Conservation (phyloP, 2,888 invertebrate genomes). For the Lithodes maja region DNA sequence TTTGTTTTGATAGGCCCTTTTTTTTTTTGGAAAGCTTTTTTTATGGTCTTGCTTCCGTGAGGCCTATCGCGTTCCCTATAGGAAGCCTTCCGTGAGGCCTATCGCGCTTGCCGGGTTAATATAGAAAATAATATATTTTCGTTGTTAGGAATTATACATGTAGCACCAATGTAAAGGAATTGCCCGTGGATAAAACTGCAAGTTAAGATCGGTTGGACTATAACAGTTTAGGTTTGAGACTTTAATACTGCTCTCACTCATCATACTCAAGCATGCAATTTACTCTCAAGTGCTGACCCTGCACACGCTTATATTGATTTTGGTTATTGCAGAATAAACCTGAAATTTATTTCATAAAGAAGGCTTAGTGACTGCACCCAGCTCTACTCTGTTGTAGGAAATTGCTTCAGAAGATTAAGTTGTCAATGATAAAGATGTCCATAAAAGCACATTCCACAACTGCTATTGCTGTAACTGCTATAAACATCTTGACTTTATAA, state of each 20-base stretch:
- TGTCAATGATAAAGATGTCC: conserved; percentile 37
- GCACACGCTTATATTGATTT: conserved; percentile 15
- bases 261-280: conserved; percentile 49
- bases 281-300: conserved; percentile 39
- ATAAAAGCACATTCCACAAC: conserved; percentile 30
- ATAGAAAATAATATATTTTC: no score
- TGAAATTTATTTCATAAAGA: conserved; percentile 38
- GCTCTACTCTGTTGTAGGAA: conserved; percentile 11
- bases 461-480: conserved; percentile 22
- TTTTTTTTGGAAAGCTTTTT: no score
- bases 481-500: conserved; percentile 46
- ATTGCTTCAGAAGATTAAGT: conserved; percentile 13
- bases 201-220: no score
- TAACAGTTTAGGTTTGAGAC: conserved; percentile 13
- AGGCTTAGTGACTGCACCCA: conserved; percentile 25
- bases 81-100: no score
- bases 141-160: no score
- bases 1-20: no score
- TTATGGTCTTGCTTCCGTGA: no score
- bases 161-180: no score
- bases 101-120: no score
- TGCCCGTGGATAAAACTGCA: no score
- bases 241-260: conserved; percentile 53
- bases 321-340: conserved; percentile 29
- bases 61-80: no score